Conservation (phyloP, 2,113 vertebrate species). For the Pontoporia blainvillei region DNA sequence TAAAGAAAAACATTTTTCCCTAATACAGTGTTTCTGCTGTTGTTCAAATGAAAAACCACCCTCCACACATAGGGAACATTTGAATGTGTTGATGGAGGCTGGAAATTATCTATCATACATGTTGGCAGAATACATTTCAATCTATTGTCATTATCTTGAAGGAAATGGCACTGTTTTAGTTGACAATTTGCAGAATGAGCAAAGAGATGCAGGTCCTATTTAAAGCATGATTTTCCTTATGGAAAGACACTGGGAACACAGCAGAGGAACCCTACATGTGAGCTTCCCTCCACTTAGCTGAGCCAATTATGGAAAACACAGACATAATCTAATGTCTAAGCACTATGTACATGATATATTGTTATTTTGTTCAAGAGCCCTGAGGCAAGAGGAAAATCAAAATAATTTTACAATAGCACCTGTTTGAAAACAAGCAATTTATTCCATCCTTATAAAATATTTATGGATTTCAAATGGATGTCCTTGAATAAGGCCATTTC, state of each 20-base stretch:
- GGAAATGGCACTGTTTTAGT: constrained; percentile 43
- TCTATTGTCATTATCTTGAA: constrained; percentile 60
- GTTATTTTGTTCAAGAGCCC: constrained; percentile 66
- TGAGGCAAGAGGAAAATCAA: constrained; percentile 70
- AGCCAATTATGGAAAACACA: constrained; percentile 68
- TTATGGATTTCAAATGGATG: constrained; percentile 70
- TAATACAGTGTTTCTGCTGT: constrained; percentile 44
- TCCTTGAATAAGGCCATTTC: constrained; percentile 71
- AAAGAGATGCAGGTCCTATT: constrained; percentile 49
- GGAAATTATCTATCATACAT: constrained; percentile 58
- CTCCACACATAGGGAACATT: constrained; percentile 33
- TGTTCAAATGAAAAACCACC: constrained; percentile 57
- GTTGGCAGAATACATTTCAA: constrained; percentile 61
- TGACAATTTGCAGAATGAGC: constrained; percentile 44
- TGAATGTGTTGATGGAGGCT: constrained; percentile 36
- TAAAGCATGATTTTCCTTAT: constrained; percentile 42
- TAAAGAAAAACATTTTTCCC: constrained; percentile 41
- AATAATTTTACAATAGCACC: constrained; percentile 71
- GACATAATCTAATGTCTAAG: constrained; percentile 50
- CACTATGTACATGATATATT: constrained; percentile 56
- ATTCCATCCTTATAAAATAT: constrained; percentile 75
- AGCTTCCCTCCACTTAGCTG: constrained; percentile 24
- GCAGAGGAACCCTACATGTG: not conserved
- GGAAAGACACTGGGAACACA: constrained; percentile 17
- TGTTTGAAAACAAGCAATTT: constrained; percentile 72